Base-by-base conservation (phyloP, 2,888 invertebrate species). In the Epinotia bilunana region DNA sequence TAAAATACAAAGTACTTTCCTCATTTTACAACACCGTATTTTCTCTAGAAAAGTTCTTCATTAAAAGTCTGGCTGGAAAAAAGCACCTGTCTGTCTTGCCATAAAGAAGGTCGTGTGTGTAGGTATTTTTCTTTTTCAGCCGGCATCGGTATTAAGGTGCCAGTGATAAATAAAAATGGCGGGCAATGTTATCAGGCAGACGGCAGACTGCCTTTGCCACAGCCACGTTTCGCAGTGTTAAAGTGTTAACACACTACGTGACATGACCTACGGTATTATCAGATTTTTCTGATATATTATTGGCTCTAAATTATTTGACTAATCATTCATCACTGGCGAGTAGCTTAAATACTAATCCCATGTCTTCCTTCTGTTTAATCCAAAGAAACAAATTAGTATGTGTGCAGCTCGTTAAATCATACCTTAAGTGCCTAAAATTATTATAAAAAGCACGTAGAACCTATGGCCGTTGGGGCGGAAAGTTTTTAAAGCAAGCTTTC, bases 161-260 rank as follows among this genome's bases (percentile, higher is more conserved):
- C 63, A 64, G 63, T 33, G 63, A 64, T 74, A 70, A 70, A 74
- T 57, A 69, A 63, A 62, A 64, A 55, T 71, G 71, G 71, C 62
- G 71, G 63, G n/a, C 16, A 64, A 72, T 55, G 23, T 55, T 43
- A 63, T 62, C 43, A 63, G 68, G 68, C 43, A 55, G 65, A 12
- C 28, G 53, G 33, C 65, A 67, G 58, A 68, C 68, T 57, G 57
- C 58, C 68, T 68, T 58, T 68, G 57, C 57, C 28, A n/a, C 49
- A 49, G 60, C 70, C 53, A 16, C 53, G 71, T n/a, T 63, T 57
- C 20, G 39, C 39, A 5, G 18, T 33, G 68, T 68, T 23, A 58
- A 20, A 58, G 43, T 23, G 57, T 9, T 43, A 20, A 58, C 20
- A 68, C 58, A 68, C 43, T 28, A 9, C 39, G 39, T 39, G 39